Percentiles rank a stretch among this genome's conserved stretches.
Evolutionary conservation across 1,140 invertebrate species (phyloP).

Genomic region (Fopius arisanus): DNA sequence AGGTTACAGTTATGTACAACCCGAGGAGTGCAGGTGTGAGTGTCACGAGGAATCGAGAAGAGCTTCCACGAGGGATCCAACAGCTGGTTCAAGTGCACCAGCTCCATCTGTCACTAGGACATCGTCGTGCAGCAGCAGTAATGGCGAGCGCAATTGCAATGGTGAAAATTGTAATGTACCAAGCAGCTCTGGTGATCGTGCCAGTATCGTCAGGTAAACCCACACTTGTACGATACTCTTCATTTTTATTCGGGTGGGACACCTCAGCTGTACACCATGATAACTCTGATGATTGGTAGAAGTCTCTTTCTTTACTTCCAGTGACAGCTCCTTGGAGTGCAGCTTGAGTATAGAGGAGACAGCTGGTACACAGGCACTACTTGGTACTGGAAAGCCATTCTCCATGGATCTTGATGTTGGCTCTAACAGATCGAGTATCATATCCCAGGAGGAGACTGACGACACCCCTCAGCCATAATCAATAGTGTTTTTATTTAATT

Average conservation of each 20-base stretch:
- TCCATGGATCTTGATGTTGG: conserved; percentile 67
- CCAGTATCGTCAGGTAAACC: conserved; percentile 59
- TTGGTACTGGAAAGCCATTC: conserved; percentile 60
- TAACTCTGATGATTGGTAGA: conserved; percentile 56
- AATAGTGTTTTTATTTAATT: neutral
- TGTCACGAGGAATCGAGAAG: conserved; percentile 73
- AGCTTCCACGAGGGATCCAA: conserved; percentile 49
- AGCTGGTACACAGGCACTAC: conserved; percentile 43
- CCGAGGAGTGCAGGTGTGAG: conserved; percentile 82
- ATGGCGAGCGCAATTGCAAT: conserved; percentile 41
- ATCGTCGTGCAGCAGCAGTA: conserved; percentile 38
- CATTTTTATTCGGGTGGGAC: conserved; percentile 6
- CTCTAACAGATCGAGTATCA: conserved; percentile 67
- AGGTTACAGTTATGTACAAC: conserved; percentile 79
- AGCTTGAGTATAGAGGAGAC: conserved; percentile 57
- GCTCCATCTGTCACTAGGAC: conserved; percentile 32
- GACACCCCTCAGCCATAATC: conserved; percentile 45
- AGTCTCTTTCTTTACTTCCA: conserved; percentile 64
- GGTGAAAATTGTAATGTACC: conserved; percentile 41
- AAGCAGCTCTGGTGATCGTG: conserved; percentile 37
- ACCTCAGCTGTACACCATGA: conserved; percentile 34
- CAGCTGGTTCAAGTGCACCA: conserved; percentile 29
- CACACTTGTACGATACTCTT: conserved; percentile 33
- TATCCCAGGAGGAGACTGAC: conserved; percentile 64
- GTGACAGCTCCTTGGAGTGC: conserved; percentile 65